A percentile compares a stretch with the other conserved stretches of the same genome.
Conservation (phyloP, 2,797 vertebrate genomes). For the Syngnathus rostellatus region DNA sequence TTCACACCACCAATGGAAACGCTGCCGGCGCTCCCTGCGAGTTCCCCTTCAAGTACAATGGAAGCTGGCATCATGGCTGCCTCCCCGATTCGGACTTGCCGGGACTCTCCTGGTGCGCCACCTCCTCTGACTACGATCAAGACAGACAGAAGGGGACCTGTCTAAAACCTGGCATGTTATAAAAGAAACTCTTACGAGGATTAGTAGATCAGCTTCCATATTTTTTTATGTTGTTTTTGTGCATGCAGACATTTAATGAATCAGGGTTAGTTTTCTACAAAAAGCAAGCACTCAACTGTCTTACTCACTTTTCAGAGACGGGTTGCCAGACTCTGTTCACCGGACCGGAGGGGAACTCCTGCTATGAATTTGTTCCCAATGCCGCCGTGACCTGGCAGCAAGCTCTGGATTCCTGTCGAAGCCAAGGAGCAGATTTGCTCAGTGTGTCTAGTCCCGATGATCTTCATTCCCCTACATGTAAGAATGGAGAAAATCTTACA, state of each 20-base stretch:
- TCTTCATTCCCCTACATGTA: conserved; percentile 57
- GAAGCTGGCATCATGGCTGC: conserved; percentile 83
- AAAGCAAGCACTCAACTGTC: background rate
- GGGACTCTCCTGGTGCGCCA: conserved; percentile 76
- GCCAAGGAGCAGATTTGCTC: conserved; percentile 85
- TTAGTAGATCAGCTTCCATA: background rate
- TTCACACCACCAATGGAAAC: conserved; percentile 82
- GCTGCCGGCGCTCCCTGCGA: conserved; percentile 78
- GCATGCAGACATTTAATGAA: background rate
- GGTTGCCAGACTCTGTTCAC: conserved; percentile 77
- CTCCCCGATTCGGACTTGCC: conserved; percentile 44
- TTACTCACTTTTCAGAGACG: conserved; percentile 67
- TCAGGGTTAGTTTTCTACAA: background rate
- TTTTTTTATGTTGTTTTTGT: background rate
- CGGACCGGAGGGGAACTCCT: conserved; percentile 61
- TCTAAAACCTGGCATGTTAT: conserved; percentile 76
- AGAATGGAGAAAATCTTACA: conserved; percentile 15
- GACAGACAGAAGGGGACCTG: conserved; percentile 79
- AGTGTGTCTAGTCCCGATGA: conserved; percentile 70
- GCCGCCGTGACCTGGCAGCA: conserved; percentile 83
- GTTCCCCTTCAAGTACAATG: conserved; percentile 81
- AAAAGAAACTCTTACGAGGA: no score
- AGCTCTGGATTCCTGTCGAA: conserved; percentile 83
- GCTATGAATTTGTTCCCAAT: conserved; percentile 82
- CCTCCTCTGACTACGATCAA: conserved; percentile 65